Conservation (phyloP, 2,797 vertebrate species). For the Thamnophis elegans region DNA sequence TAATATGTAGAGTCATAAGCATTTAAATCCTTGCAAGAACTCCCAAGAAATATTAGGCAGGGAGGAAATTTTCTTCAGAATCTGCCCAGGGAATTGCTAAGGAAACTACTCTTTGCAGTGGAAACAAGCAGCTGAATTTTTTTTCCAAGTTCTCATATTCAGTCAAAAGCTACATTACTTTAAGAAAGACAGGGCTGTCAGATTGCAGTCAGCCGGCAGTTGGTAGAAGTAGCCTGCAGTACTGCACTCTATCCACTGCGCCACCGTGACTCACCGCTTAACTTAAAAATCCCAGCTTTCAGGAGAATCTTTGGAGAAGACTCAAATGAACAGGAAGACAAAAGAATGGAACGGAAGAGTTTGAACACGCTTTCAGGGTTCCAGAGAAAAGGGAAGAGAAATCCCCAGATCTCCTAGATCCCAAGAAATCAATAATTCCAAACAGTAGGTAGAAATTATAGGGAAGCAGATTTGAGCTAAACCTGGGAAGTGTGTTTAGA, state of each 20-base stretch:
- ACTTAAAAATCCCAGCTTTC: neutral
- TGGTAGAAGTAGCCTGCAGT: no score
- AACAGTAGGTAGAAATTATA: neutral
- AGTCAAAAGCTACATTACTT: neutral
- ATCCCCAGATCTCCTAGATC: neutral
- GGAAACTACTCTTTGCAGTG: neutral
- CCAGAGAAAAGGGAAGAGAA: neutral
- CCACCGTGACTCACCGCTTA: neutral
- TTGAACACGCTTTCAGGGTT: neutral
- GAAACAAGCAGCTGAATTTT: neutral
- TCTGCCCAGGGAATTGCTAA: neutral
- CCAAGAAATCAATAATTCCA: neutral
- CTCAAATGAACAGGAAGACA: neutral
- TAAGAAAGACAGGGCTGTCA: neutral
- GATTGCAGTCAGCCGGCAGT: no score
- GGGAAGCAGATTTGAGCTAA: neutral
- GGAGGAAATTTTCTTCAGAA: neutral
- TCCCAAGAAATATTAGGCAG: neutral
- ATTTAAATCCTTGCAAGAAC: neutral
- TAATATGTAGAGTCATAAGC: neutral
- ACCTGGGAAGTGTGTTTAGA: neutral
- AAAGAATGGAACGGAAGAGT: neutral
- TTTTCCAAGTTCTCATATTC: neutral
- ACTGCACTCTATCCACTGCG: no score
- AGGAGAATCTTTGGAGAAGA: neutral